A percentile compares a stretch with the other conserved stretches of the same genome.
phyloP scores from a whole-genome alignment of 2,113 vertebrate genomes.

The Panthera uncia region DNA sequence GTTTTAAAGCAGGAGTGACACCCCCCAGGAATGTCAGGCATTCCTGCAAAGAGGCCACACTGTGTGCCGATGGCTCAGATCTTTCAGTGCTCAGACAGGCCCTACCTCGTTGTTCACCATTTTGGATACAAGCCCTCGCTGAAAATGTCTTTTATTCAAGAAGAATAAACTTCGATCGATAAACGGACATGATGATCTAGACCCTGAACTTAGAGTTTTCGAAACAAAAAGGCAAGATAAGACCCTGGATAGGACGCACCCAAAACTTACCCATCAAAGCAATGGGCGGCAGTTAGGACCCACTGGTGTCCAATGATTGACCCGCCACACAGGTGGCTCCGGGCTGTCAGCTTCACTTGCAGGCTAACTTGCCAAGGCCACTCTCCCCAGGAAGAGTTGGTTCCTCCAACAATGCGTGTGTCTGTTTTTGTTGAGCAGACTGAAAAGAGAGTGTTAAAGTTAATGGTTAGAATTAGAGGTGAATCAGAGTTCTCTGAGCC shows the following conservation, averaged over 20 bases:
- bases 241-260: not conserved
- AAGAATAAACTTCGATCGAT: not conserved
- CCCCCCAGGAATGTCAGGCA: accelerated
- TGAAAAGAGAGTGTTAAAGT: not conserved
- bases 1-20: too few relatives aligned
- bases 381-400: slow-evolving; percentile 80
- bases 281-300: slow-evolving; percentile 89
- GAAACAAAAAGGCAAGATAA: not conserved
- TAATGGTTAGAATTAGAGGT: not conserved
- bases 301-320: slow-evolving; percentile 85
- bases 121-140: not conserved
- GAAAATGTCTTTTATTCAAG: not conserved
- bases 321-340: slow-evolving; percentile 84
- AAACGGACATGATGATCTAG: not conserved
- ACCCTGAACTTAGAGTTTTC: not conserved
- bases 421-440: slow-evolving; percentile 55
- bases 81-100: not conserved
- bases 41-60: not conserved
- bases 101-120: not conserved
- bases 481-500: not conserved
- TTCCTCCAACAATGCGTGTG: slow-evolving; percentile 82
- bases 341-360: slow-evolving; percentile 68
- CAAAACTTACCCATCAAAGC: slow-evolving; percentile 81
- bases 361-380: slow-evolving; percentile 90
- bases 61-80: not conserved